Percentiles rank a stretch among this genome's conserved stretches.
These are phyloP conservation scores for Elachura formosa DNA, from an alignment of 2,113 vertebrate species.

Conservation along the genomic window DNA sequence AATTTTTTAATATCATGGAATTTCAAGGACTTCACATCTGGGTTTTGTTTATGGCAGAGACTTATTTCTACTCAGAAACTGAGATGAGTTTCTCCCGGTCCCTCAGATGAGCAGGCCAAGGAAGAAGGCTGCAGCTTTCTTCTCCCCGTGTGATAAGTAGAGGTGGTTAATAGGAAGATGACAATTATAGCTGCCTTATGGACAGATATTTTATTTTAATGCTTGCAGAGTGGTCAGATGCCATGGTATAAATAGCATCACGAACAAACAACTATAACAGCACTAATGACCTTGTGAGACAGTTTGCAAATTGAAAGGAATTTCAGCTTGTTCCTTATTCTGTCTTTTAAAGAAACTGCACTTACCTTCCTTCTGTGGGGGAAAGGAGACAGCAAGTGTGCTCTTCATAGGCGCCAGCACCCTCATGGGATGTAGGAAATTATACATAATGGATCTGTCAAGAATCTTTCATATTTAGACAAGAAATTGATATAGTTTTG, in stretches of 20 bases:
- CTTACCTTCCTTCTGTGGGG: not conserved
- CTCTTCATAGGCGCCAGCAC: not conserved
- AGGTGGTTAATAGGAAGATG: constrained; percentile 1
- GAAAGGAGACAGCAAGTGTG: not conserved
- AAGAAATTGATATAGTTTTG: not conserved
- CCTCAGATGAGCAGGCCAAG: not conserved
- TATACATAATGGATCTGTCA: constrained; percentile 23
- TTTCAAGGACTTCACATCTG: not conserved
- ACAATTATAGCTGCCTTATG: constrained; percentile 24
- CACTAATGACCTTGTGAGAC: constrained; percentile 27
- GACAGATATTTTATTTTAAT: constrained; percentile 51
- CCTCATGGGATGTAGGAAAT: constrained; percentile 17
- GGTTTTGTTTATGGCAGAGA: not conserved
- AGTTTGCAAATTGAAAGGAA: constrained; percentile 7
- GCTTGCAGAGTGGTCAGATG: not conserved
- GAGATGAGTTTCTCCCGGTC: not conserved
- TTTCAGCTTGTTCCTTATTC: not conserved
- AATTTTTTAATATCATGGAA: not conserved
- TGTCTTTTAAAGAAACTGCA: not conserved
- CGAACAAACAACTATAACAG: not conserved
- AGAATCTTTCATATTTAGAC: constrained; percentile 26
- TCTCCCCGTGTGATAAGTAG: not conserved
- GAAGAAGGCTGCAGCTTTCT: not conserved
- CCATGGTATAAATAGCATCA: constrained; percentile 18
- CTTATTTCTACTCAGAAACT: not conserved